phyloP scores from a whole-genome alignment of 2,113 vertebrate genomes.

The Ceyx margarethae region DNA sequence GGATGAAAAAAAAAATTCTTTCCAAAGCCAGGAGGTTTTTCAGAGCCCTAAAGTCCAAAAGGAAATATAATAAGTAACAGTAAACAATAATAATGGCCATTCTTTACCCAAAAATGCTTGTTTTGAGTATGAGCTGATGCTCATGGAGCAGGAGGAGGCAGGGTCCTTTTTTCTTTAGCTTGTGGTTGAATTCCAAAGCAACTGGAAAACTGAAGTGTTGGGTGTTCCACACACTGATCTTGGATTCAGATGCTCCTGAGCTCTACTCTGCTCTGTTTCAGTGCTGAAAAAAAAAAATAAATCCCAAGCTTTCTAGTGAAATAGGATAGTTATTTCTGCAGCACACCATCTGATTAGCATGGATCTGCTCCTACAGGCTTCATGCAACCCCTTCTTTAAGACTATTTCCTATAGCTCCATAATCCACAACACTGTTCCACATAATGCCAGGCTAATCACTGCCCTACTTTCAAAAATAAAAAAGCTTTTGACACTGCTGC shows the following conservation, averaged over 20 bases:
- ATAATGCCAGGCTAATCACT: constrained; percentile 46
- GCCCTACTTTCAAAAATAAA: constrained; percentile 39
- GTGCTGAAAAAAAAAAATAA: not conserved
- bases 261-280: not conserved
- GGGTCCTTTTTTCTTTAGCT: not conserved
- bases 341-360: not conserved
- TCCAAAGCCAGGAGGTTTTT: not conserved
- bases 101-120: not conserved
- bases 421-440: constrained; percentile 26
- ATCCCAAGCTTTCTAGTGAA: not conserved
- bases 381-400: constrained; percentile 10
- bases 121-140: not conserved
- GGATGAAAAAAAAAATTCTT: not conserved
- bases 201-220: not conserved
- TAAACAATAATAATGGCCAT: not conserved
- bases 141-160: not conserved
- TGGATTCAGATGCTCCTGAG: not conserved
- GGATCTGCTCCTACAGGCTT: constrained; percentile 27
- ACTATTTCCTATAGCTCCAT: constrained; percentile 35
- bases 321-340: constrained; percentile 34
- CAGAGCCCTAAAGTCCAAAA: not conserved
- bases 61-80: not conserved
- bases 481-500: not conserved
- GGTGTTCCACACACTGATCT: not conserved
- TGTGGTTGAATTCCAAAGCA: not conserved